Conservation (phyloP, 1,140 invertebrate genomes). For the Hydropsyche tenuis region DNA sequence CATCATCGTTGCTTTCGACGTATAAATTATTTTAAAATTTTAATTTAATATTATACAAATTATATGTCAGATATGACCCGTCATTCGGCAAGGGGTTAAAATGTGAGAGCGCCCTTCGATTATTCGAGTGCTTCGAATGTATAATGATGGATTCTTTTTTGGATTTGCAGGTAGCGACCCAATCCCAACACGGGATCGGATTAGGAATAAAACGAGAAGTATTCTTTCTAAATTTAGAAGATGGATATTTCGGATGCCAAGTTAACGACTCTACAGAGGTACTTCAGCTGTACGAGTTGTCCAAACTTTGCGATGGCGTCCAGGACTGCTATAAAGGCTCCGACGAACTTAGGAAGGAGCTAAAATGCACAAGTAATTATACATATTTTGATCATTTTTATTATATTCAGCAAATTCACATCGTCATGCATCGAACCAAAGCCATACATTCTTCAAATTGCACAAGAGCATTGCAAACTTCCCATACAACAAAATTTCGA, state of each 20-base stretch:
- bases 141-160: conserved; percentile 28
- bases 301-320: conserved; percentile 89
- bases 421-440: too few relatives aligned
- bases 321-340: conserved; percentile 90
- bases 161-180: conserved; percentile 72
- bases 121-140: too few relatives aligned
- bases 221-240: conserved; percentile 95
- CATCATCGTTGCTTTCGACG: too few relatives aligned
- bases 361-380: conserved; percentile 91
- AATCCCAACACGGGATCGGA: conserved; percentile 76
- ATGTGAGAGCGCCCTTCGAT: too few relatives aligned
- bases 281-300: conserved; percentile 92
- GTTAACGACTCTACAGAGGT: conserved; percentile 95
- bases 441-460: too few relatives aligned
- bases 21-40: too few relatives aligned
- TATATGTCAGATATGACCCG: too few relatives aligned
- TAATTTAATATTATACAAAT: too few relatives aligned
- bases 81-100: too few relatives aligned
- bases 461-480: too few relatives aligned
- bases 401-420: too few relatives aligned
- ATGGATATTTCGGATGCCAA: conserved; percentile 97
- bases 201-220: conserved; percentile 86
- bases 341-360: conserved; percentile 85
- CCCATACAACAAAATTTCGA: not conserved
- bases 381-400: too few relatives aligned